Evolutionary conservation across 2,113 vertebrate species (phyloP).

Genomic region (Trichomycterus rosablanca): DNA sequence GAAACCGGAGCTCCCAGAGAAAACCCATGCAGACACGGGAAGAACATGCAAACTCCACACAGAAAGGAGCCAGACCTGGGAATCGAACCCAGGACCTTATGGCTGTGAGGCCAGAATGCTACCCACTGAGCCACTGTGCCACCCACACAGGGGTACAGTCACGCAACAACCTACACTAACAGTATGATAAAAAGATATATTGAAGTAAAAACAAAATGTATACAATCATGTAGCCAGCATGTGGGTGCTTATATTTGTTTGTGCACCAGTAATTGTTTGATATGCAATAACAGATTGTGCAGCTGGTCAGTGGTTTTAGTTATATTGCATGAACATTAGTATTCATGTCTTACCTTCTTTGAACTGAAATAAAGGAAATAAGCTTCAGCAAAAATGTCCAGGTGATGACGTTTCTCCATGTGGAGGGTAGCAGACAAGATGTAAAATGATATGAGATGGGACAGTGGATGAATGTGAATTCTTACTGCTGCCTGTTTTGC

Average conservation of each 20-base stretch:
- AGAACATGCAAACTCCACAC: too few relatives aligned
- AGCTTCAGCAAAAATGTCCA: conserved; percentile 2
- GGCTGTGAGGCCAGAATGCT: too few relatives aligned
- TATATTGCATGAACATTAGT: conserved; percentile 6
- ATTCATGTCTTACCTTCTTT: background rate
- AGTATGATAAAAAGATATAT: too few relatives aligned
- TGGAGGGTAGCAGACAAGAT: background rate
- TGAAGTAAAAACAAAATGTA: too few relatives aligned
- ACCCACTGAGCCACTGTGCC: too few relatives aligned
- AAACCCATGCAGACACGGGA: too few relatives aligned
- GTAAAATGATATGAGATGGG: conserved; percentile 12
- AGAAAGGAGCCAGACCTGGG: too few relatives aligned
- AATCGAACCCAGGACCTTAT: too few relatives aligned
- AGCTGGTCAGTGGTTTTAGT: conserved; percentile 1
- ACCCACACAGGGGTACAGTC: too few relatives aligned
- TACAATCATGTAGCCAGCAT: too few relatives aligned
- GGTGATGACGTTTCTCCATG: conserved; percentile 10
- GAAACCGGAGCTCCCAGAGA: too few relatives aligned
- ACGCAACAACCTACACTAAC: too few relatives aligned
- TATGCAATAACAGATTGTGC: conserved; percentile 18
- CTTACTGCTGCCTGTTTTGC: background rate
- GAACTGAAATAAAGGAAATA: conserved; percentile 14
- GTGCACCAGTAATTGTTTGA: background rate
- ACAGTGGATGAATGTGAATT: conserved; percentile 24
- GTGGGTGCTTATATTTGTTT: background rate